Evolutionary conservation across 2,888 invertebrate genomes (phyloP).

Genomic region (Temnothorax ravouxi): DNA sequence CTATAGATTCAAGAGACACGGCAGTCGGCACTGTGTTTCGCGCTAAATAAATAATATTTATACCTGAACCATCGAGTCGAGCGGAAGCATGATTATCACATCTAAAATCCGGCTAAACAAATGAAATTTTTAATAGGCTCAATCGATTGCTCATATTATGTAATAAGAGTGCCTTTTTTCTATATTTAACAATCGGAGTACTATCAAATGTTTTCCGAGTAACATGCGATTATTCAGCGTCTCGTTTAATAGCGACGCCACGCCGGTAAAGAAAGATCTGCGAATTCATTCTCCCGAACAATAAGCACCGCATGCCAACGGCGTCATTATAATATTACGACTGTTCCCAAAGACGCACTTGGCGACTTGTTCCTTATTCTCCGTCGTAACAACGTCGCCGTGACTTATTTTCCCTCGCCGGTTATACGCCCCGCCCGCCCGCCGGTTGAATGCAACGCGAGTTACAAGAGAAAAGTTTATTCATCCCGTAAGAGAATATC

Average conservation of each 20-base stretch:
- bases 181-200: neutral
- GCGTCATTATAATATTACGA: conserved; percentile 28
- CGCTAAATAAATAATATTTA: too few relatives aligned
- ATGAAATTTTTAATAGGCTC: too few relatives aligned
- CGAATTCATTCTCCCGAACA: conserved; percentile 28
- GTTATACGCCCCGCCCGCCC: neutral
- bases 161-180: too few relatives aligned
- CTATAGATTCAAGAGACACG: neutral
- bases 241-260: neutral
- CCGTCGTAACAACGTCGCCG: conserved; percentile 15
- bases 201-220: neutral
- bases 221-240: neutral
- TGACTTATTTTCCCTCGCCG: conserved; percentile 39
- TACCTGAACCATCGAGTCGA: too few relatives aligned
- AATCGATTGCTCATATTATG: too few relatives aligned
- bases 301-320: conserved; percentile 7
- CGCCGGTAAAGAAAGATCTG: conserved; percentile 2
- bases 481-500: conserved; percentile 32
- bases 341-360: conserved; percentile 31
- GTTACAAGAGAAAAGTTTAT: conserved; percentile 56
- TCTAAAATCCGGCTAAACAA: too few relatives aligned
- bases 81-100: too few relatives aligned
- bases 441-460: conserved; percentile 3
- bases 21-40: too few relatives aligned
- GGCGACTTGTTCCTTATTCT: conserved; percentile 33